Evolutionary conservation across 2,888 invertebrate genomes (phyloP), one percentile per base, ranked within the genome.

Genomic region (Psylliodes chrysocephalus): DNA sequence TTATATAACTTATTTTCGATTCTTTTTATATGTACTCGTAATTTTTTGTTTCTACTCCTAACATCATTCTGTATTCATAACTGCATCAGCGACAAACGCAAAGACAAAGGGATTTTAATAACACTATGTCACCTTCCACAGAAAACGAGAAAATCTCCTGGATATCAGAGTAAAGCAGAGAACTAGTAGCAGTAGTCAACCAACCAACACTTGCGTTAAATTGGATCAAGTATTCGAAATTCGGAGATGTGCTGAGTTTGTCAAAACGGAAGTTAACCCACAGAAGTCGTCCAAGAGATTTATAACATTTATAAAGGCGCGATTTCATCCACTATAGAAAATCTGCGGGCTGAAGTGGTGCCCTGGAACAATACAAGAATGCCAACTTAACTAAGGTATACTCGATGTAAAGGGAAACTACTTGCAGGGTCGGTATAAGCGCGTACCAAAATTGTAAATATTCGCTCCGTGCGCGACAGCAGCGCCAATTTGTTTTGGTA

Each of bases 211-310:
- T 74, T 69, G 71, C 70, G 73, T 67, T 76, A 78, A 78, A 78
- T 79, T 78, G 78, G 79, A 79, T 79, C 75, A 77, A 80, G 77
- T 74, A 74, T 73, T 77, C 74, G 73, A 75, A 78, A 77, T 75
- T 75, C 73, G 67, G 68, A 75, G 76, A 79, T 79, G 78, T 78
- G 78, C 71, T 68, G 75, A 77, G 79, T 79, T 80, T 79, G 78
- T 78, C 77, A 79, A 79, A 79, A 75, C 79, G 80, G 81, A 81
- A 81, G 79, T 77, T 75, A 78, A 79, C 76, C 73, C 76, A 61
- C 73, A 75, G 73, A 75, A 75, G 76, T 75, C 75, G 72, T 63
- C 76, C 70, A 70, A 49, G 57, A 79, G 81, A 81, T 81, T 81
- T 81, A 79, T 79, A 81, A 76, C 79, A 77, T 79, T 80, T 79